These are phyloP conservation scores for Leptobrachium ailaonicum DNA, from an alignment of 2,113 vertebrate genomes.

Conservation along the genomic window DNA sequence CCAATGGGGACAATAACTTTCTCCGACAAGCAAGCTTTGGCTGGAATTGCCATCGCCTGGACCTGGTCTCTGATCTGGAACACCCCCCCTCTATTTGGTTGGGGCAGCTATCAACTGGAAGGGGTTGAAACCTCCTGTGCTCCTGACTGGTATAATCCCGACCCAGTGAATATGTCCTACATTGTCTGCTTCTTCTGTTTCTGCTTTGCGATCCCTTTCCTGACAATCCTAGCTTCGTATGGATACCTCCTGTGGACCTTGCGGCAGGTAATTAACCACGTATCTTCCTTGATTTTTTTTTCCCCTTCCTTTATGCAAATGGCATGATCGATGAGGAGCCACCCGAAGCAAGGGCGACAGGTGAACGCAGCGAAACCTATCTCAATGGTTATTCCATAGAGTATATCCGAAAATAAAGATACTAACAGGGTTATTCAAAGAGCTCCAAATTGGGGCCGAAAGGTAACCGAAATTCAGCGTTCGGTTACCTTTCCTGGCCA, in stretches of 20 bases:
- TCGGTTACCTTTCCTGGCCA: no score
- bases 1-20: constrained; percentile 62
- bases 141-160: constrained; percentile 69
- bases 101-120: constrained; percentile 73
- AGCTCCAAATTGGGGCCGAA: no score
- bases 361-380: no score
- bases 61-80: constrained; percentile 73
- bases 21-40: constrained; percentile 56
- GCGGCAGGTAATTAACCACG: constrained; percentile 57
- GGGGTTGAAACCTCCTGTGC: constrained; percentile 70
- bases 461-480: no score
- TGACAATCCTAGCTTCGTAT: constrained; percentile 63
- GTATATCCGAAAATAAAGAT: no score
- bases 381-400: no score
- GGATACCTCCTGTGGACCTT: constrained; percentile 65
- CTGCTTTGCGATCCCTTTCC: constrained; percentile 69
- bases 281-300: no score
- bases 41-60: constrained; percentile 65
- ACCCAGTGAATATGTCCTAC: constrained; percentile 69
- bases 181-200: constrained; percentile 68
- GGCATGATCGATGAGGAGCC: no score
- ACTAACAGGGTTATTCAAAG: no score
- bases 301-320: no score
- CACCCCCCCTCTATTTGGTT: constrained; percentile 68
- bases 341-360: no score